phyloP scores from a whole-genome alignment of 1,140 invertebrate genomes.

The Paraescarpia echinospica region DNA sequence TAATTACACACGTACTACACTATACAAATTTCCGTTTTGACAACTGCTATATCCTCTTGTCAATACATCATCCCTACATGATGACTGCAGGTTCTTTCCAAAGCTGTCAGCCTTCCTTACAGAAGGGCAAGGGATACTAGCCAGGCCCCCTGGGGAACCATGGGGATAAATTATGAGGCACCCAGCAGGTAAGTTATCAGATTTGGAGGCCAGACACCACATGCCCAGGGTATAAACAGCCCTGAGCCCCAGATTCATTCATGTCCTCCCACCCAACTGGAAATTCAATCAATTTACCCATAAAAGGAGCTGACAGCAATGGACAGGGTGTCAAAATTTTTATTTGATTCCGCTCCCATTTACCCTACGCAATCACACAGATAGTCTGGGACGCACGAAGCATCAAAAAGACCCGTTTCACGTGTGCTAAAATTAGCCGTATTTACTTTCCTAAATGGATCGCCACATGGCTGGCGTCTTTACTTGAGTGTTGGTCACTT shows the following conservation, averaged over 20 bases:
- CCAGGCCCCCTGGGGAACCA: neutral
- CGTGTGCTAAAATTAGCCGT: neutral
- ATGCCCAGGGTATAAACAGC: neutral
- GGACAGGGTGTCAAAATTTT: neutral
- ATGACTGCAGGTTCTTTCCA: neutral
- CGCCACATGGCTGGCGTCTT: neutral
- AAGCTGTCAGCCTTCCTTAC: neutral
- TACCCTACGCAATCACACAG: neutral
- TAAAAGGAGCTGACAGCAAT: neutral
- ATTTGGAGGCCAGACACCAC: neutral
- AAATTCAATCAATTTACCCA: conserved; percentile 1
- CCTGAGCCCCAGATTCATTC: neutral
- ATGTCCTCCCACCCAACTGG: neutral
- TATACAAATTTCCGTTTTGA: neutral
- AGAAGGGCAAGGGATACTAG: neutral
- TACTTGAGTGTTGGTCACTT: neutral
- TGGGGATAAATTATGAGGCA: neutral
- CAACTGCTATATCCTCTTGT: neutral
- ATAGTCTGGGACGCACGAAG: neutral
- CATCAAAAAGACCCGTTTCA: neutral
- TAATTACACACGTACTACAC: neutral
- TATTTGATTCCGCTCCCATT: neutral
- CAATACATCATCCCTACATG: neutral
- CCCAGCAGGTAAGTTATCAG: neutral
- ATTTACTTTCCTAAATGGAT: neutral